Evolutionary conservation across 2,113 vertebrate genomes (phyloP).

Genomic region (Glaucidium brasilianum): DNA sequence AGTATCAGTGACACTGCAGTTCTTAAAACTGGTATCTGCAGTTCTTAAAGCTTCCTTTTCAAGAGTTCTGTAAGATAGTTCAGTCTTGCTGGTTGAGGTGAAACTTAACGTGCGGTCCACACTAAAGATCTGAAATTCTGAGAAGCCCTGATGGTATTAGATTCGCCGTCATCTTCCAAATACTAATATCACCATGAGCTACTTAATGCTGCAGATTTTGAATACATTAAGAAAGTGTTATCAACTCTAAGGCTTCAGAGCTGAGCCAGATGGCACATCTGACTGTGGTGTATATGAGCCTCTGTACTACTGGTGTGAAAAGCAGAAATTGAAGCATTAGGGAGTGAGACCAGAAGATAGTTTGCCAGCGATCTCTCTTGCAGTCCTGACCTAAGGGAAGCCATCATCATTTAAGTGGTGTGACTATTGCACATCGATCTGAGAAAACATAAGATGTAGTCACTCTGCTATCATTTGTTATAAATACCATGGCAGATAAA

Average conservation of each 20-base stretch:
- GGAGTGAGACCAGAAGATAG: not conserved
- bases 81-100: not conserved
- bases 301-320: not conserved
- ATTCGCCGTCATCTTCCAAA: not conserved
- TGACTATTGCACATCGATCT: not conserved
- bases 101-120: accelerated
- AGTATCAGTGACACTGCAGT: too few relatives aligned
- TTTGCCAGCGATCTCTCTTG: not conserved
- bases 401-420: not conserved
- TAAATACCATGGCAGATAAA: not conserved
- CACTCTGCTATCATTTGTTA: not conserved
- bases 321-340: not conserved
- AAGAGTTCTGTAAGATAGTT: not conserved
- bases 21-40: not conserved
- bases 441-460: not conserved
- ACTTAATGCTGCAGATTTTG: not conserved
- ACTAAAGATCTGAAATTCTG: not conserved
- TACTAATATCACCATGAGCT: not conserved
- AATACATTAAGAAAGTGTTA: not conserved
- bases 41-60: not conserved
- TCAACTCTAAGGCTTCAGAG: not conserved
- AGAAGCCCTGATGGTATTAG: not conserved
- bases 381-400: not conserved
- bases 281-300: not conserved
- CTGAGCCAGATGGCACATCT: slow-evolving; percentile 15